Base-by-base conservation (phyloP, 2,888 invertebrate species). In the Lissonota sp. region DNA sequence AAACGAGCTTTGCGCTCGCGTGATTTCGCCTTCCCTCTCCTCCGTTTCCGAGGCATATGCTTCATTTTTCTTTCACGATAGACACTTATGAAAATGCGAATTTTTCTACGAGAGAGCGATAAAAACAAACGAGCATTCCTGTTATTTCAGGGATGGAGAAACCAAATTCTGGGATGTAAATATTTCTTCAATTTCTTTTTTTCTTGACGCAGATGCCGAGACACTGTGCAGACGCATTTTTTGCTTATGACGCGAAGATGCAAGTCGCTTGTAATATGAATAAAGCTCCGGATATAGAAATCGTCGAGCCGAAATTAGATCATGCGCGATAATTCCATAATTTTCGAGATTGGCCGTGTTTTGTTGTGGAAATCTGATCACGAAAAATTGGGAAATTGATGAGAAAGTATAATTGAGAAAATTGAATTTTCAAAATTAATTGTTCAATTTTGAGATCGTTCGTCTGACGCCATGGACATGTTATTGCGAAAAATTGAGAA, bases 231-330 rank as follows among this genome's bases (percentile, higher is more conserved):
- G 4, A 44, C 16, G 46, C 60, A 26, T 55, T 64, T 64, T 37
- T 14, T 53, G 1, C 39, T 46, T 42, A 44, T 14, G 37, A 46
- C 74, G 64, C 63, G 69, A 67, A 87, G 88, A 87, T 82, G 84
- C 83, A 85, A 26, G 1, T 88, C 87, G 88, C 89, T 89, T 88
- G 90, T 90, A 91, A 91, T 90, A 90, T 89, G 91, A 92, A 92
- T 91, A 92, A 91, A 89, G 89, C 86, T 86, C 87, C 88, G 86
- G 85, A 90, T 90, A 89, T 91, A 91, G 92, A 88, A 76, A 71
- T 44, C 89, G 80, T 80, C 82, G 80, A 82, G 84, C 87, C 90
- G 79, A 88, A 91, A 89, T 90, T 91, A 91, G 91, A 90, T 86
- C 88, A 85, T 74, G 60, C 71, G 84, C 84, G 87, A 85, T 26